Base-by-base conservation (phyloP, 1,140 invertebrate genomes). In the Penaeus japonicus region DNA sequence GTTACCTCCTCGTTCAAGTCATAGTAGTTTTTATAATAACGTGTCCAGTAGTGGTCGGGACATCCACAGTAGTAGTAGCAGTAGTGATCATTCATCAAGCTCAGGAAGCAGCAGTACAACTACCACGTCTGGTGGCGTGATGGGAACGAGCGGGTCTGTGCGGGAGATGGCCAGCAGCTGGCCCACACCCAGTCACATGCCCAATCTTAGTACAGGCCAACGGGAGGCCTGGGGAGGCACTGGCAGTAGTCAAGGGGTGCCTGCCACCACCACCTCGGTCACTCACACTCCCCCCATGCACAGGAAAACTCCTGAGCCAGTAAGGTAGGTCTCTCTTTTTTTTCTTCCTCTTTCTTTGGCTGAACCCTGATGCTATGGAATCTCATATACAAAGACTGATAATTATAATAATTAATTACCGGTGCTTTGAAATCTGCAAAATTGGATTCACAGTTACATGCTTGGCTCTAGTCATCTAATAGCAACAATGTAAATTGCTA, bases 221-320 rank as follows among this genome's bases (percentile, higher is more conserved):
- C 87, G 87, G 54, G 87, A 88, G 80, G 78, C 85, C 78, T 87
- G 85, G 85, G 78, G 39, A 65, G 62, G 78, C 78, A 55, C 53
- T 87, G 87, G 53, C 87, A 84, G 87, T 88, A 88, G 87, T 83
- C 87, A 88, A 77, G 87, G 87, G 87, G 87, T 62, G 65, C 35
- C 87, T 57, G 80, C 79, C 32, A 78, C 87, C 80, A 88, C 87
- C 83, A 88, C 87, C 87, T 88, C 87, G 54, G 80, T 88, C 87
- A 75, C 87, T 83, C 87, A 88, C 83, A 90, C 90, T 80, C 88
- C 90, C 84, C 85, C 87, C 75, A 89, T 89, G 80, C 90, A 89
- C 70, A 89, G 90, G 88, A 90, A 90, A 89, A 90, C 90, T 57
- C 90, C 90, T 18, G 90, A 90, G 75, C 90, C 90, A 57, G 90